A percentile compares a stretch with the other conserved stretches of the same genome.
These are phyloP conservation scores for Hanleya hanleyi DNA, from an alignment of 2,888 invertebrate genomes.

Conservation along the genomic window DNA sequence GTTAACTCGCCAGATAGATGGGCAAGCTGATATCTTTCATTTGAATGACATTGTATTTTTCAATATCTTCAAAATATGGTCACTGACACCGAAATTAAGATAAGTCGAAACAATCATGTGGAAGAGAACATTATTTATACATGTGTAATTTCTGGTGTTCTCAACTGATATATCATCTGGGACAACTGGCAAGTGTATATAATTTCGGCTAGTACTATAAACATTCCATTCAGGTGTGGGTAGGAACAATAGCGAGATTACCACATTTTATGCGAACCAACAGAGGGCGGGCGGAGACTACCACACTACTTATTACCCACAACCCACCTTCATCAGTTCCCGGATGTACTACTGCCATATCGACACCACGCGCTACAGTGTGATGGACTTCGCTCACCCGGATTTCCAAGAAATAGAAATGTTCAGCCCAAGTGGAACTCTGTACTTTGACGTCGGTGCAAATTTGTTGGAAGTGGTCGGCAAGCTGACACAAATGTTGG, in stretches of 20 bases:
- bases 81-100: too few relatives aligned
- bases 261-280: constrained; percentile 54
- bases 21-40: too few relatives aligned
- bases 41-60: too few relatives aligned
- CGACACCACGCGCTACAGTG: constrained; percentile 49
- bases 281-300: constrained; percentile 50
- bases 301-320: constrained; percentile 64
- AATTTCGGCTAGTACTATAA: too few relatives aligned
- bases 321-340: constrained; percentile 59
- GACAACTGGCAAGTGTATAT: too few relatives aligned
- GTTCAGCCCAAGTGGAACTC: constrained; percentile 30
- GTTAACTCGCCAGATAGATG: too few relatives aligned
- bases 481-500: constrained; percentile 37
- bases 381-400: constrained; percentile 52
- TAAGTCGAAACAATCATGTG: too few relatives aligned
- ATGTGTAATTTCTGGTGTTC: too few relatives aligned
- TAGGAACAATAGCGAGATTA: constrained; percentile 56
- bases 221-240: constrained; percentile 62
- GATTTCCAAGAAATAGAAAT: constrained; percentile 55
- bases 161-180: too few relatives aligned
- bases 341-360: constrained; percentile 58
- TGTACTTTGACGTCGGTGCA: constrained; percentile 41
- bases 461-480: constrained; percentile 34
- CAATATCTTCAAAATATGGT: too few relatives aligned
- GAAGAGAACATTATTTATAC: too few relatives aligned